Conservation (phyloP, 2,113 vertebrate genomes). For the Callipepla squamata region DNA sequence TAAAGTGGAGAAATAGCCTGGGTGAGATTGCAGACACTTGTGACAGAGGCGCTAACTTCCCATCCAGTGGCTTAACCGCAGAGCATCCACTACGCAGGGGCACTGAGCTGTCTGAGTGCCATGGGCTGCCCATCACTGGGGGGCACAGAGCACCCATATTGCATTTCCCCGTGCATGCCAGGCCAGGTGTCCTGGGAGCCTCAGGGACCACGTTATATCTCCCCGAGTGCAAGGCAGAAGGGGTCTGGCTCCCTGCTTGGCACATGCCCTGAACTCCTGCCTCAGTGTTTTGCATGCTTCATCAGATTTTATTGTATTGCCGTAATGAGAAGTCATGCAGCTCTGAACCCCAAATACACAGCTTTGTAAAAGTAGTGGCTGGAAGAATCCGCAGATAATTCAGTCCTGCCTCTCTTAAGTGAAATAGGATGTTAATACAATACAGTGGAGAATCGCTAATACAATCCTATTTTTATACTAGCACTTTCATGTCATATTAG, state of each 20-base stretch:
- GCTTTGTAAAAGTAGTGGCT: conserved; percentile 57
- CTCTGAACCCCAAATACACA: conserved; percentile 61
- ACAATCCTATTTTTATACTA: conserved; percentile 69
- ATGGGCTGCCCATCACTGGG: not conserved
- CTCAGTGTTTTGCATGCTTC: conserved; percentile 44
- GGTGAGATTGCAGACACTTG: not conserved
- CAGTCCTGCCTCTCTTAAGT: conserved; percentile 60
- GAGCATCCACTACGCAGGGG: not conserved
- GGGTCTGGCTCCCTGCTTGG: not conserved
- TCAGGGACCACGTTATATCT: not conserved
- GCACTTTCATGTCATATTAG: conserved; percentile 66
- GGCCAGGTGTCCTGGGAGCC: not conserved
- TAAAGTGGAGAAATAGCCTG: not conserved
- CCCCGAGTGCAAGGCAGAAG: not conserved
- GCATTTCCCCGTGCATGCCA: too few species aligned
- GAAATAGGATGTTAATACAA: conserved; percentile 73
- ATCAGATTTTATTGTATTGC: conserved; percentile 29
- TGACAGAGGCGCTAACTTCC: not conserved
- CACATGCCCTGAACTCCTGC: not conserved
- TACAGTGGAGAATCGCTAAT: conserved; percentile 69
- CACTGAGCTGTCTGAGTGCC: not conserved
- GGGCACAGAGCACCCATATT: too few species aligned
- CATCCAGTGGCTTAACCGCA: not conserved
- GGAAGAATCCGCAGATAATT: conserved; percentile 70
- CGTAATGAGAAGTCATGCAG: conserved; percentile 49